Percentiles rank a stretch among this genome's conserved stretches.
phyloP scores from a whole-genome alignment of 1,140 invertebrate genomes.

The Adoxophyes honmai region DNA sequence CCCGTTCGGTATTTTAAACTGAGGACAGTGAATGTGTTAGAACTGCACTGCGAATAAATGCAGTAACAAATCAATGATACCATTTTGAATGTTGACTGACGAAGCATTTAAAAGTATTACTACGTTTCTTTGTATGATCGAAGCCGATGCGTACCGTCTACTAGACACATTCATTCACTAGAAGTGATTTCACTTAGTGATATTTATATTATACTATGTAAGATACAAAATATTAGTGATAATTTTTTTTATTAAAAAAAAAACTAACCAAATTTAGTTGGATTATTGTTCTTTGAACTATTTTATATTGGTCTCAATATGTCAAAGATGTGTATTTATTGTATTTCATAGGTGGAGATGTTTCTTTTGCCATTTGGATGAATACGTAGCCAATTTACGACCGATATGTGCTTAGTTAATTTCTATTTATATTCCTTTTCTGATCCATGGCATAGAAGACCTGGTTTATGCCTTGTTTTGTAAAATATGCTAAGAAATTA shows the following conservation, averaged over 20 bases:
- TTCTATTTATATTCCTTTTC: neutral
- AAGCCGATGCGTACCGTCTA: constrained; percentile 2
- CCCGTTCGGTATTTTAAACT: no score
- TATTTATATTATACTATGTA: constrained; percentile 48
- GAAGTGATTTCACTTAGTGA: constrained; percentile 46
- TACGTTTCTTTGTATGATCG: neutral
- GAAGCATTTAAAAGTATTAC: no score
- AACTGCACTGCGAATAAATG: no score
- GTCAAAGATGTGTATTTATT: constrained; percentile 62
- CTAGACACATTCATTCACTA: constrained; percentile 19
- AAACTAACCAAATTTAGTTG: constrained; percentile 63
- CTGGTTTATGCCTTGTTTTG: no score
- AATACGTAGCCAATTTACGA: neutral
- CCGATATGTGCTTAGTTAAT: neutral
- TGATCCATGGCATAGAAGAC: no score
- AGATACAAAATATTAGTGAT: constrained; percentile 43
- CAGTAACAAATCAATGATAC: no score
- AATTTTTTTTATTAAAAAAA: constrained; percentile 31
- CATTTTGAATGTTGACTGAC: no score
- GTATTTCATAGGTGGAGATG: neutral
- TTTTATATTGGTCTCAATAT: constrained; percentile 66
- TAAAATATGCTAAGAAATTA: no score
- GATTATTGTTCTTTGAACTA: constrained; percentile 34
- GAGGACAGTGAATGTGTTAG: no score
- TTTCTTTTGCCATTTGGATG: neutral